Evolutionary conservation across 2,797 vertebrate species (phyloP).

Genomic region (Bryconaethiops microstoma): DNA sequence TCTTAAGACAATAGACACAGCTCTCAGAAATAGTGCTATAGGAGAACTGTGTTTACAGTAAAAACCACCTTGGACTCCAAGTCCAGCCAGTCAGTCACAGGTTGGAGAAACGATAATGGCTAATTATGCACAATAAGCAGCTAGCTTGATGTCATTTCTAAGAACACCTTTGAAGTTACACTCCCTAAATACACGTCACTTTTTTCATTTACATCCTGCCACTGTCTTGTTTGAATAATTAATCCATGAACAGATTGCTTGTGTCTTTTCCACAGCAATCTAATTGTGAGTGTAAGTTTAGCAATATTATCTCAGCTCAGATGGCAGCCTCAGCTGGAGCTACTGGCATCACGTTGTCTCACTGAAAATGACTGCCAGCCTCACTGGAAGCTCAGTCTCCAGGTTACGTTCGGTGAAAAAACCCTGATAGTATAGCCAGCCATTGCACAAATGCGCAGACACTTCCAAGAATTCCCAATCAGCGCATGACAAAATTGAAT

Average conservation of each 20-base stretch:
- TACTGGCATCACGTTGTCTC: neutral
- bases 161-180: neutral
- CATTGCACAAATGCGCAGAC: constrained; percentile 47
- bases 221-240: neutral
- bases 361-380: neutral
- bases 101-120: neutral
- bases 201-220: neutral
- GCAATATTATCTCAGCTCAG: neutral
- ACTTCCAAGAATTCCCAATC: constrained; percentile 74
- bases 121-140: too few species aligned
- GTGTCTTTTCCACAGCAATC: neutral
- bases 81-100: too few species aligned
- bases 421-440: constrained; percentile 18
- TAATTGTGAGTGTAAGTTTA: neutral
- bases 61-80: too few species aligned
- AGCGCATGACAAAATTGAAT: constrained; percentile 78
- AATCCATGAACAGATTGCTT: neutral
- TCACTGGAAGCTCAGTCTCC: neutral
- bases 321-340: neutral
- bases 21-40: too few species aligned
- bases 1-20: too few species aligned
- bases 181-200: neutral
- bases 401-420: neutral
- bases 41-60: too few species aligned
- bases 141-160: too few species aligned